Conservation (phyloP, 2,113 vertebrate species). For the Brevimyrus niger region DNA sequence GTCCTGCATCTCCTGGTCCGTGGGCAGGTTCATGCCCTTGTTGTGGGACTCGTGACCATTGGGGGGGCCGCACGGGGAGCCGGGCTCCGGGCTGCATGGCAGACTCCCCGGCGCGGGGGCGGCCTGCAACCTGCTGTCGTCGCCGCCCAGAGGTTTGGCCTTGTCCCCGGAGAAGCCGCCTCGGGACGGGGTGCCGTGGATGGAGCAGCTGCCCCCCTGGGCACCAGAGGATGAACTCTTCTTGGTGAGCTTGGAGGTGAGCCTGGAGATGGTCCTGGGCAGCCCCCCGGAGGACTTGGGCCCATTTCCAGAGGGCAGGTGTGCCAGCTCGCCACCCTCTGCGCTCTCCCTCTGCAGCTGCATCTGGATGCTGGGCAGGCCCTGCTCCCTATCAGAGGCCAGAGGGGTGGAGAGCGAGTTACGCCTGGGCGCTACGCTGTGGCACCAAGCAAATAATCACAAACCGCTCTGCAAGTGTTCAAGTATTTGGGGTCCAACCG, state of each 20-base stretch:
- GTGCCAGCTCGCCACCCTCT: constrained; percentile 70
- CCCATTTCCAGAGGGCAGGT: constrained; percentile 74
- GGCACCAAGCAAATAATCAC: not conserved
- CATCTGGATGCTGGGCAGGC: constrained; percentile 91
- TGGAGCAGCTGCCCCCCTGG: constrained; percentile 76
- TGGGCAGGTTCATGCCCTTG: constrained; percentile 94
- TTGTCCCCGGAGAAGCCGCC: constrained; percentile 71
- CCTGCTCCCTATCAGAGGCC: constrained; percentile 73
- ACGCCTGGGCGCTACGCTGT: constrained; percentile 26
- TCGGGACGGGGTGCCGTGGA: constrained; percentile 84
- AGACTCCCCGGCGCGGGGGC: constrained; percentile 74
- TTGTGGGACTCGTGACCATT: constrained; percentile 80
- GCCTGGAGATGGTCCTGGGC: constrained; percentile 92
- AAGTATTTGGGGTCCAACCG: not conserved
- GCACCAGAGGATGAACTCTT: constrained; percentile 76
- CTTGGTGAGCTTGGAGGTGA: constrained; percentile 96
- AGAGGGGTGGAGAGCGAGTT: not conserved
- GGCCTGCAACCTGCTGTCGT: constrained; percentile 72
- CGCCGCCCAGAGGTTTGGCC: constrained; percentile 58
- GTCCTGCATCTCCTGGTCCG: constrained; percentile 98
- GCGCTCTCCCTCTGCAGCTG: constrained; percentile 83
- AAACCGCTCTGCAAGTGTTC: no score
- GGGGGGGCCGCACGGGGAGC: constrained; percentile 23
- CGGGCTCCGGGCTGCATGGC: constrained; percentile 54
- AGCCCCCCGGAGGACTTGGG: constrained; percentile 83